Evolutionary conservation across 1,140 invertebrate genomes (phyloP).

Genomic region (Drosophila parvula): DNA sequence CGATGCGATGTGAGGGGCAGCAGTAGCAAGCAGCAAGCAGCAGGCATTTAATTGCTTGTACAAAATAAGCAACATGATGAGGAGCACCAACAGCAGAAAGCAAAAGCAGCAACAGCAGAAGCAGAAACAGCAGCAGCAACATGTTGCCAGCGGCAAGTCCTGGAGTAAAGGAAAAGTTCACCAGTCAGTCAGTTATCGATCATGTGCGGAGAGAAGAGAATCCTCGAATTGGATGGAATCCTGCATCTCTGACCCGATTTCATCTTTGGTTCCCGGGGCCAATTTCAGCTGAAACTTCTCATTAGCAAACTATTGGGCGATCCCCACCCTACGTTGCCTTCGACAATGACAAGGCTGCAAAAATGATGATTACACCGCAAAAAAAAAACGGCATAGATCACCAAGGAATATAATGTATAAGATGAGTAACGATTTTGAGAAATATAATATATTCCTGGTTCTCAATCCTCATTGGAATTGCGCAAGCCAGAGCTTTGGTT

Average conservation of each 20-base stretch:
- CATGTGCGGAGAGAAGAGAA: not conserved
- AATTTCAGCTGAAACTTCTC: conserved; percentile 12
- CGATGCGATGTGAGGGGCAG: conserved; percentile 29
- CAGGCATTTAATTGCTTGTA: conserved; percentile 79
- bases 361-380: not conserved
- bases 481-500: not conserved
- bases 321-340: conserved; percentile 12
- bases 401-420: not conserved
- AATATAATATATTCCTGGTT: not conserved
- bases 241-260: conserved; percentile 13
- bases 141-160: conserved; percentile 38
- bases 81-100: conserved; percentile 2
- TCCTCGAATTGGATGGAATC: conserved; percentile 1
- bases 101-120: conserved; percentile 4
- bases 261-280: not conserved
- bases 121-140: conserved; percentile 37
- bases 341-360: not conserved
- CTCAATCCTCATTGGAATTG: not conserved
- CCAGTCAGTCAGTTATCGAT: conserved; percentile 22
- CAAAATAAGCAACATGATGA: conserved; percentile 63
- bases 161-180: not conserved
- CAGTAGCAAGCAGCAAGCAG: conserved; percentile 32
- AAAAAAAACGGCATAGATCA: too few species aligned
- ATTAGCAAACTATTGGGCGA: conserved; percentile 35
- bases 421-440: not conserved